These are phyloP conservation scores for Indicator indicator DNA, from an alignment of 2,113 vertebrate species.

Conservation along the genomic window DNA sequence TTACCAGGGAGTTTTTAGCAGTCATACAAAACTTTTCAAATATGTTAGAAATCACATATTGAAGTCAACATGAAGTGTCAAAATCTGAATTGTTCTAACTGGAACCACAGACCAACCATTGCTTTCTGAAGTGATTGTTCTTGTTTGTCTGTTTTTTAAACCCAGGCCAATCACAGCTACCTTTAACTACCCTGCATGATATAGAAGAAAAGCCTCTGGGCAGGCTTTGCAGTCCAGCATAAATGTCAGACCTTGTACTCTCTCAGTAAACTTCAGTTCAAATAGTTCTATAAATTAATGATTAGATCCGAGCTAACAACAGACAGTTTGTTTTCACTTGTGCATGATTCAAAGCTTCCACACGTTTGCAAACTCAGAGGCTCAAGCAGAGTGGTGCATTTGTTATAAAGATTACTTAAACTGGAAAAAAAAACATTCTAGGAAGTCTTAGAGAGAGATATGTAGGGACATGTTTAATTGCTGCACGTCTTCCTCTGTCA, in stretches of 20 bases:
- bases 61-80: not conserved
- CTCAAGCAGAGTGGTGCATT: not conserved
- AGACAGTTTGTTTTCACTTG: conserved; percentile 29
- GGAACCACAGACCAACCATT: not conserved
- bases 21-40: not conserved
- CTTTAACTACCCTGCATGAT: not conserved
- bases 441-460: not conserved
- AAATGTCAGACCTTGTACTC: not conserved
- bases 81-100: not conserved
- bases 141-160: not conserved
- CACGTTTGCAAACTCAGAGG: not conserved
- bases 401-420: not conserved
- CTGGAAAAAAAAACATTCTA: not conserved
- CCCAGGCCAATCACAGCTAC: not conserved
- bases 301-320: conserved; percentile 10
- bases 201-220: not conserved
- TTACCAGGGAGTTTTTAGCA: not conserved
- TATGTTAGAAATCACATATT: not conserved
- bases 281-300: conserved; percentile 53
- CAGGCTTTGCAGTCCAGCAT: not conserved
- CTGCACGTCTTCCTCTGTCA: not conserved
- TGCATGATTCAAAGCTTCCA: conserved; percentile 18
- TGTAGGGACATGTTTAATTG: not conserved
- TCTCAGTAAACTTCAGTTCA: not conserved
- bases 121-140: not conserved